These are phyloP conservation scores for Gallinago undulata DNA, from an alignment of 2,113 vertebrate species.

Conservation along the genomic window DNA sequence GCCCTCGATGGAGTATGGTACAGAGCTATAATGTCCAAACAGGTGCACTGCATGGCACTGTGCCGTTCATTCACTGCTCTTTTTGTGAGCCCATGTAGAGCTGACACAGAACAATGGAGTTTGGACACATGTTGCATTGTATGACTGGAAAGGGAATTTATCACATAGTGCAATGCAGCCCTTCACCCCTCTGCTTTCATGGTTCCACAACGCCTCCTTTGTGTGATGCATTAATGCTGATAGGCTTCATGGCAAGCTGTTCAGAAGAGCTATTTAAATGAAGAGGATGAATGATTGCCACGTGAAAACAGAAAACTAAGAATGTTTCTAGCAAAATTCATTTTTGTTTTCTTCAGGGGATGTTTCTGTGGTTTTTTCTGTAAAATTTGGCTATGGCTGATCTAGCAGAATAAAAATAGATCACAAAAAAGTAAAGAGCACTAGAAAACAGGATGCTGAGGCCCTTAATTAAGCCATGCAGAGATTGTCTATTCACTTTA, in stretches of 20 bases:
- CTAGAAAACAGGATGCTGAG: neutral
- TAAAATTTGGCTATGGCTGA: neutral
- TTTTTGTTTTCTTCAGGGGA: neutral
- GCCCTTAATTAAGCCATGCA: conserved; percentile 7
- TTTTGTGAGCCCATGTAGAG: neutral
- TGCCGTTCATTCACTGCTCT: neutral
- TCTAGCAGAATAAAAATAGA: neutral
- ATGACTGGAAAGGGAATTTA: neutral
- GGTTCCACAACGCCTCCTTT: neutral
- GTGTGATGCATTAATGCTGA: neutral
- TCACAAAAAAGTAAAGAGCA: neutral
- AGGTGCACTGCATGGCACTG: neutral
- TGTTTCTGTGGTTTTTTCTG: neutral
- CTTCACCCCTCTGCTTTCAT: neutral
- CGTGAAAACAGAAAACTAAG: neutral
- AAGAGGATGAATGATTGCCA: neutral
- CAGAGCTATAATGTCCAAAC: neutral
- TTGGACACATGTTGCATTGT: neutral
- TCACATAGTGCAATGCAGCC: neutral
- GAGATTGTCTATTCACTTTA: conserved; percentile 10
- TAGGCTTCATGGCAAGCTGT: neutral
- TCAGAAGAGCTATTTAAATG: neutral
- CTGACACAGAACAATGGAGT: neutral
- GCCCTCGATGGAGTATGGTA: neutral
- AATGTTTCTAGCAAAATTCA: neutral